Evolutionary conservation across 2,888 invertebrate genomes (phyloP).

Genomic region (Nematopogon swammerdamellus): DNA sequence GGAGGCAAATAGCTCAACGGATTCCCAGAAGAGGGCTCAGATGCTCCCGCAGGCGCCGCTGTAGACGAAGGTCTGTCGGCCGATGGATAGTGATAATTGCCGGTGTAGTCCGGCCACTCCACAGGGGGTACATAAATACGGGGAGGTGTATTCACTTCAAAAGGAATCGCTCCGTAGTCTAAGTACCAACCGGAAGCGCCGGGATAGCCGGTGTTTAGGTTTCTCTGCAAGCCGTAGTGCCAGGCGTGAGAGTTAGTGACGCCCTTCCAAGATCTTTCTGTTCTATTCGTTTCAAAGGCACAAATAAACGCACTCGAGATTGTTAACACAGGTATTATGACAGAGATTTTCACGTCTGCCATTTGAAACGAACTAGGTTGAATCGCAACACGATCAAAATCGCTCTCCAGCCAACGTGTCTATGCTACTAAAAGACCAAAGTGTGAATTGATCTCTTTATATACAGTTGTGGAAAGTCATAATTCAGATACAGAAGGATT

Average conservation of each 20-base stretch:
- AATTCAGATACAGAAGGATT: neutral
- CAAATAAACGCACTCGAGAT: too few species aligned
- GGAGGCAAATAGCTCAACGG: neutral
- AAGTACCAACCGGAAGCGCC: neutral
- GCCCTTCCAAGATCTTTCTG: neutral
- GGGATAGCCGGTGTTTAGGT: too few species aligned
- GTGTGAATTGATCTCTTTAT: neutral
- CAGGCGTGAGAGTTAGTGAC: neutral
- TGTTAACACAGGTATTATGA: too few species aligned
- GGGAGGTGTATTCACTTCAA: neutral
- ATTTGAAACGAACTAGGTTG: too few species aligned
- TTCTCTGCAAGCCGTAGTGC: neutral
- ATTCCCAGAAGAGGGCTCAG: neutral
- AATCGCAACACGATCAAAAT: too few species aligned
- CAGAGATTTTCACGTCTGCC: too few species aligned
- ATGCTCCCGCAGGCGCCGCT: neutral
- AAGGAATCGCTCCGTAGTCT: neutral
- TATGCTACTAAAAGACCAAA: too few species aligned
- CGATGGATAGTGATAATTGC: neutral
- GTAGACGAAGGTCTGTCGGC: too few species aligned
- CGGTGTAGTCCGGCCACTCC: neutral
- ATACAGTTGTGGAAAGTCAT: neutral
- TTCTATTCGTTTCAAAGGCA: neutral
- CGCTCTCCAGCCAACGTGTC: too few species aligned
- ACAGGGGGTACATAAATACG: neutral